A percentile compares a stretch with the other conserved stretches of the same genome.
These are phyloP conservation scores for Drosophila testacea DNA, from an alignment of 2,888 invertebrate species.

Conservation along the genomic window DNA sequence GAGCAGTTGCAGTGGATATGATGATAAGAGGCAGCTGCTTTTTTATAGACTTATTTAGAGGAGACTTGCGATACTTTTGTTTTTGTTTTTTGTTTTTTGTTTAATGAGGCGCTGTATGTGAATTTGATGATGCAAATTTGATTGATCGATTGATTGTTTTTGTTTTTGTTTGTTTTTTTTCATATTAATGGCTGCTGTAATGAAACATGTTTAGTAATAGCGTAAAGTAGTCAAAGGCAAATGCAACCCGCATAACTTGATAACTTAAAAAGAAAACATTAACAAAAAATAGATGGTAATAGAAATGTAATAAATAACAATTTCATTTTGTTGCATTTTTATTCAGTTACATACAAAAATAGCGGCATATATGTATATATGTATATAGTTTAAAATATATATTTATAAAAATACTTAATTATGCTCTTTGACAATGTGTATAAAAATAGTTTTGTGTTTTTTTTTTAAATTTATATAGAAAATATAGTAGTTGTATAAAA, in stretches of 20 bases:
- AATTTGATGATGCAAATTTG: constrained; percentile 46
- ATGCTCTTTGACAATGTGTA: constrained; percentile 62
- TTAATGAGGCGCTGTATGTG: constrained; percentile 68
- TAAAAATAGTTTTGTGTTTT: constrained; percentile 62
- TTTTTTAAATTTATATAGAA: constrained; percentile 37
- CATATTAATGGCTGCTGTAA: constrained; percentile 57
- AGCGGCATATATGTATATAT: constrained; percentile 50
- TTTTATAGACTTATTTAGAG: constrained; percentile 19
- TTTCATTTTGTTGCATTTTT: constrained; percentile 68
- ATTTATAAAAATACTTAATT: constrained; percentile 63
- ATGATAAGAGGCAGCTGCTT: constrained; percentile 41
- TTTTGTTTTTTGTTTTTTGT: neutral
- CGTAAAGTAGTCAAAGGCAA: constrained; percentile 32
- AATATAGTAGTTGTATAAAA: constrained; percentile 50
- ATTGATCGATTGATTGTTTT: constrained; percentile 43
- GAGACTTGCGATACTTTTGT: constrained; percentile 48
- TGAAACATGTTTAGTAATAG: constrained; percentile 73
- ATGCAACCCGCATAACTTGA: constrained; percentile 38
- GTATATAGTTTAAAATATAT: constrained; percentile 46
- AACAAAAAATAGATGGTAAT: constrained; percentile 12
- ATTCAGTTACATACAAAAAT: constrained; percentile 80
- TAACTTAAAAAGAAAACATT: constrained; percentile 24
- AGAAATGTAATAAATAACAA: constrained; percentile 51
- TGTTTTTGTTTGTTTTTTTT: constrained; percentile 19
- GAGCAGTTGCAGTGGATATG: constrained; percentile 39